Conservation (phyloP, 2,113 vertebrate genomes). For the Lophura nycthemera region DNA sequence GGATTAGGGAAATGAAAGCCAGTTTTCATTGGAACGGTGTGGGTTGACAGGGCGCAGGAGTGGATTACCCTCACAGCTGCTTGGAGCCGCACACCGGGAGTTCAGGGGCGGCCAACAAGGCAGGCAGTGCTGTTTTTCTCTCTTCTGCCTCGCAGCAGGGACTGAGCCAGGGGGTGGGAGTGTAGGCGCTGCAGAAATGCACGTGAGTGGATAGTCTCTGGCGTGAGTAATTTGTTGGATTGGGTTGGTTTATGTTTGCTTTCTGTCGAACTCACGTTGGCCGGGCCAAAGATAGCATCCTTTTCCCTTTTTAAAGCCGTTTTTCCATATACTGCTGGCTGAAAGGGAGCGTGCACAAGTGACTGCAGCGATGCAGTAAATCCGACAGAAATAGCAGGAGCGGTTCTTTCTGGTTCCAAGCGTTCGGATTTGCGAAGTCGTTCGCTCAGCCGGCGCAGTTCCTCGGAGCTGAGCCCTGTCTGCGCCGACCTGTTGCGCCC, state of each 20-base stretch:
- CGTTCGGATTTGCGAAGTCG: neutral
- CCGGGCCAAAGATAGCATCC: slow-evolving; percentile 41
- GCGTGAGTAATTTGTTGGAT: slow-evolving; percentile 46
- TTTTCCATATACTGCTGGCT: slow-evolving; percentile 54
- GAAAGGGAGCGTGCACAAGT: neutral
- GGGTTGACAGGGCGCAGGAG: neutral
- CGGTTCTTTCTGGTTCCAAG: slow-evolving; percentile 20
- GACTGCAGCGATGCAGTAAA: slow-evolving; percentile 38
- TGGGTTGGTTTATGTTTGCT: slow-evolving; percentile 15
- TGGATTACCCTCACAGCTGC: slow-evolving; percentile 11
- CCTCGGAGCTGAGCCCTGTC: neutral
- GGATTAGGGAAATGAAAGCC: neutral
- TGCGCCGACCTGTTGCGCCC: slow-evolving; percentile 14
- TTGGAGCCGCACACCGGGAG: slow-evolving; percentile 28
- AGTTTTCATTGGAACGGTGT: neutral
- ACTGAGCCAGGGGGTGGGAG: slow-evolving; percentile 1
- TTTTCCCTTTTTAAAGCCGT: slow-evolving; percentile 35
- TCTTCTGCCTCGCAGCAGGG: neutral
- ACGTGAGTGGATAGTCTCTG: slow-evolving; percentile 45
- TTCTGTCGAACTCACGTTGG: neutral
- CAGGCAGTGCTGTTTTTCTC: slow-evolving; percentile 24
- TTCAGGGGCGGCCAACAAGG: neutral
- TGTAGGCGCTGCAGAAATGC: slow-evolving; percentile 43
- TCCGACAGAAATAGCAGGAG: slow-evolving; percentile 49
- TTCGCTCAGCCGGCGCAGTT: neutral